Percentiles rank a stretch among this genome's conserved stretches.
phyloP scores from a whole-genome alignment of 2,888 invertebrate species.

The Lymantria monacha region DNA sequence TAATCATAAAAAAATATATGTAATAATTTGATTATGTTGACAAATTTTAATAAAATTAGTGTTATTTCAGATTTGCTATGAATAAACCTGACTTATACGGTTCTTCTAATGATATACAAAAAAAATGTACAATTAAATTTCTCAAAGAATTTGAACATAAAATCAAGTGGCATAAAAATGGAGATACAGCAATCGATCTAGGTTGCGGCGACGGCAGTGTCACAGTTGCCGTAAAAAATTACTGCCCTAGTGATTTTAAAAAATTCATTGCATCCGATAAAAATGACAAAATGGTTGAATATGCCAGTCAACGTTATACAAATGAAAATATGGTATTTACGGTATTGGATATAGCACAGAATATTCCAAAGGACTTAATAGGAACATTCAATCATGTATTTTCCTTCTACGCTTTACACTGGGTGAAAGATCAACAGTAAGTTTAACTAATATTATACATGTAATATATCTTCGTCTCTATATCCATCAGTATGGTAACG shows the following conservation, averaged over 20 bases:
- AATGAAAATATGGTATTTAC: constrained; percentile 43
- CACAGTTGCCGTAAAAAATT: constrained; percentile 78
- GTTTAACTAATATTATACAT: constrained; percentile 1
- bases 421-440: constrained; percentile 32
- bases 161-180: constrained; percentile 77
- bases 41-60: not conserved
- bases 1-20: no score
- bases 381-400: constrained; percentile 29
- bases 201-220: constrained; percentile 89
- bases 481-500: no score
- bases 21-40: no score
- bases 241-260: constrained; percentile 76
- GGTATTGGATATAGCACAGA: constrained; percentile 25
- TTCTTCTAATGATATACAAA: constrained; percentile 84
- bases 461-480: no score
- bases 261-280: constrained; percentile 85
- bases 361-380: constrained; percentile 25
- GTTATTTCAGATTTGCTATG: constrained; percentile 31
- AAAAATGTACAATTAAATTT: constrained; percentile 74
- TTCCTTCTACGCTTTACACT: constrained; percentile 31
- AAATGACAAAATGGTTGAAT: constrained; percentile 86
- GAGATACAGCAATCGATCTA: constrained; percentile 70
- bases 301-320: constrained; percentile 79
- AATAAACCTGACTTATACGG: constrained; percentile 86
- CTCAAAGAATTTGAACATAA: constrained; percentile 83